Evolutionary conservation across 2,113 vertebrate species (phyloP).

Genomic region (Catharus minimus): DNA sequence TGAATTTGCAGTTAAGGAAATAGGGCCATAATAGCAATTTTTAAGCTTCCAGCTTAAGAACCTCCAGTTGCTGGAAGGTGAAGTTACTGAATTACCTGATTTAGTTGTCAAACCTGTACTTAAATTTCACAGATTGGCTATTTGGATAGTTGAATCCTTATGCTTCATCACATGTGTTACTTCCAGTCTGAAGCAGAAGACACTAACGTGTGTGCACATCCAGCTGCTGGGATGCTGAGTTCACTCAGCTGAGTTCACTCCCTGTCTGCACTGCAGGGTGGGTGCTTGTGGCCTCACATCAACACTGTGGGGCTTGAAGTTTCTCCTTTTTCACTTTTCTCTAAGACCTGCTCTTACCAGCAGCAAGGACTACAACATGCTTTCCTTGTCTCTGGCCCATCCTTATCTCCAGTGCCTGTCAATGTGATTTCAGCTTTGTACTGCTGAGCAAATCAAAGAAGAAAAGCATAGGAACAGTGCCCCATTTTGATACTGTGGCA

Average conservation of each 20-base stretch:
- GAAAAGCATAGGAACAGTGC: not conserved
- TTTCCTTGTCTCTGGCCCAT: not conserved
- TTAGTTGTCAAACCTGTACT: not conserved
- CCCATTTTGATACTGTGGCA: not conserved
- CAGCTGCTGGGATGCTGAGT: not conserved
- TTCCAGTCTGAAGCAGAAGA: not conserved
- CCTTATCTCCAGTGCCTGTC: not conserved
- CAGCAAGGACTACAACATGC: not conserved
- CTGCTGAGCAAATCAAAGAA: not conserved
- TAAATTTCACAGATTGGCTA: not conserved
- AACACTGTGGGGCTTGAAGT: fast-evolving
- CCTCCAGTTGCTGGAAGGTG: not conserved
- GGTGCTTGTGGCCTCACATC: fast-evolving
- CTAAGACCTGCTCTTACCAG: not conserved
- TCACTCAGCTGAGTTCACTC: not conserved
- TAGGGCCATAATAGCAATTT: not conserved
- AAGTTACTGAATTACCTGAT: not conserved
- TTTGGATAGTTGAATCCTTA: not conserved
- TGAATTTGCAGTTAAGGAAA: not conserved
- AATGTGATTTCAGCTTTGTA: not conserved
- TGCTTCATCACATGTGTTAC: not conserved
- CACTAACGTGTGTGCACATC: fast-evolving
- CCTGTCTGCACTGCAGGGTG: fast-evolving
- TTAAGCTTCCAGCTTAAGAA: not conserved
- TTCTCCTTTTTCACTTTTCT: not conserved